Base-by-base conservation (phyloP, 2,888 invertebrate genomes). In the Eristalis tenax region DNA sequence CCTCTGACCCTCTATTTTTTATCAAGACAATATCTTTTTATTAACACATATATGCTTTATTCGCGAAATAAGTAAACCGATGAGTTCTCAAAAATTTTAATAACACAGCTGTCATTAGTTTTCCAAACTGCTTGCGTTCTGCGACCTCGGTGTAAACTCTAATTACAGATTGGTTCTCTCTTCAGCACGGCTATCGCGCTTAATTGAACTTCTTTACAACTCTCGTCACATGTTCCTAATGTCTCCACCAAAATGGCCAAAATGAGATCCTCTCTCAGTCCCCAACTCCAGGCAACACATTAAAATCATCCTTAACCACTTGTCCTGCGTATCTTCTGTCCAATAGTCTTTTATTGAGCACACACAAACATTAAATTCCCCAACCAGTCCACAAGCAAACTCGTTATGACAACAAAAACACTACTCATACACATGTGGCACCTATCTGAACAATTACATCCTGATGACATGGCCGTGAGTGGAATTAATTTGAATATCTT, bases 401-500 rank as follows among this genome's bases (percentile, higher is more conserved):
- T 50, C 50, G 18, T 18, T 18, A 8, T 18, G 18, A 8, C 18
- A 50, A 50, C 50, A 50, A 50, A 50, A 50, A 50, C 50, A 50
- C 50, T 50, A 66, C 71, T 40, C 83, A n/a, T 28, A 56, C 56
- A 79, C 83, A 79, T 79, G 83, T 71, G 83, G 65, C 68, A 83
- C 71, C 80, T 83, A 50, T 50, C 35, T 15, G 75, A 83, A 83
- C 87, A 83, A 87, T 83, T 87, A 83, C 79, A 87, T 23, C 63
- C 87, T 87, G 79, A 87, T 87, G 87, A 83, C 83, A 83, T 56
- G 64, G 64, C 83, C 83, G 83, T 87, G 87, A 87, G 79, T 83
- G 75, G 87, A 87, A 83, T 87, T 83, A 87, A 87, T 87, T 87
- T 87, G 87, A 87, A 83, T 87, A 87, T 87, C 87, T 76, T 83